phyloP scores from a whole-genome alignment of 1,140 invertebrate species.

The Brachionus koreanus region DNA sequence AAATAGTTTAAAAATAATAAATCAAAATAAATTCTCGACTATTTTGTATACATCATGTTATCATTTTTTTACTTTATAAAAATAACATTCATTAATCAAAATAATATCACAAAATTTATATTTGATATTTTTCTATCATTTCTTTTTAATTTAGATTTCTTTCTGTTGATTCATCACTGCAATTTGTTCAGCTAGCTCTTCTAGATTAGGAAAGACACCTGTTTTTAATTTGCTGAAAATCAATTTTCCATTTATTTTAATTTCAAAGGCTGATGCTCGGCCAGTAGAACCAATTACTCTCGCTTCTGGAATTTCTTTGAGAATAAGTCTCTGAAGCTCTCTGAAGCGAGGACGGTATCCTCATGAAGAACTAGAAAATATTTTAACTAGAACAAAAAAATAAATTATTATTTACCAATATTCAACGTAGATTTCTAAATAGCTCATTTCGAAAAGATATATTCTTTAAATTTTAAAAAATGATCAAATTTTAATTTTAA shows the following conservation, averaged over 20 bases:
- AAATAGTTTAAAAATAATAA: not conserved
- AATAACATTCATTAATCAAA: not conserved
- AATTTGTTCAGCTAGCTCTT: not conserved
- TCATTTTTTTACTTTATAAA: not conserved
- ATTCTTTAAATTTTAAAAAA: not conserved
- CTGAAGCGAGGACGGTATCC: conserved; percentile 24
- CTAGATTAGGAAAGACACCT: conserved; percentile 1
- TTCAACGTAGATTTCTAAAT: conserved; percentile 16
- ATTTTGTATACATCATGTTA: not conserved
- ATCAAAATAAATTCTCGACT: not conserved
- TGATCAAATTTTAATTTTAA: not conserved
- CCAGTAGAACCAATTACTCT: conserved; percentile 7
- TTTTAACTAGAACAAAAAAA: not conserved
- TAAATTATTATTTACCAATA: not conserved
- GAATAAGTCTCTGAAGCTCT: not conserved
- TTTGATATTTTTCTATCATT: not conserved
- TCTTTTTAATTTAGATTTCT: not conserved
- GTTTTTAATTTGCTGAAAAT: conserved; percentile 40
- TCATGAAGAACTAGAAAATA: not conserved
- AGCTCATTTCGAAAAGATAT: not conserved
- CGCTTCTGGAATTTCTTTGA: conserved; percentile 18
- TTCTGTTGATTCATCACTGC: not conserved
- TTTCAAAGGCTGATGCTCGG: conserved; percentile 30
- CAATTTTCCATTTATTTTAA: conserved; percentile 30
- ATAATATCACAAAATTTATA: not conserved